A percentile compares a stretch with the other conserved stretches of the same genome.
Evolutionary conservation across 2,888 invertebrate species (phyloP).

Genomic region (Amphipyra tragopoginis): DNA sequence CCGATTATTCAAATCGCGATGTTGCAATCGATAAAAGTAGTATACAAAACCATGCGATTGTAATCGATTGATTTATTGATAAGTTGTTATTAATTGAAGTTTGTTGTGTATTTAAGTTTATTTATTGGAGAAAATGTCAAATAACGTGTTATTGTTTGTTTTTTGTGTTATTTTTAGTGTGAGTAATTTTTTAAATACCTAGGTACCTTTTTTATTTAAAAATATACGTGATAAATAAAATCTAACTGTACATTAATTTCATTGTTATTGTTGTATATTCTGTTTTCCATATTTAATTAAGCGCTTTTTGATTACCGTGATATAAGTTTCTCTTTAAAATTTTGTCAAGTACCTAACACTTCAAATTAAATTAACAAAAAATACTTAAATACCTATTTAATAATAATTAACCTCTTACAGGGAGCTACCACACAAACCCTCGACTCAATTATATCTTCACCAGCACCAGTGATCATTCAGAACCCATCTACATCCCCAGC

Average conservation of each 20-base stretch:
- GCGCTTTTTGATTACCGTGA: too few species aligned
- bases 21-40: slow-evolving; percentile 61
- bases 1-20: slow-evolving; percentile 54
- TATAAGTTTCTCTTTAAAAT: too few species aligned
- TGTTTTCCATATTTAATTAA: too few species aligned
- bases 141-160: slow-evolving; percentile 38
- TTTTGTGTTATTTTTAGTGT: slow-evolving; percentile 54
- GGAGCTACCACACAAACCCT: slow-evolving; percentile 26
- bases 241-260: background rate
- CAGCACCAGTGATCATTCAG: slow-evolving; percentile 14
- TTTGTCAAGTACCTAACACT: too few species aligned
- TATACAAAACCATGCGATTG: slow-evolving; percentile 65
- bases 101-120: slow-evolving; percentile 51
- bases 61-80: slow-evolving; percentile 60
- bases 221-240: too few species aligned
- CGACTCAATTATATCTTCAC: slow-evolving; percentile 19
- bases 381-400: background rate
- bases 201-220: background rate
- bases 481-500: background rate
- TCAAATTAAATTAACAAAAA: background rate
- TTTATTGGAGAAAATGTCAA: slow-evolving; percentile 53
- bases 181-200: slow-evolving; percentile 35
- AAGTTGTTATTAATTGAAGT: slow-evolving; percentile 48
- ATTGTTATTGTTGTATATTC: background rate
- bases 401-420: slow-evolving; percentile 32